These are phyloP conservation scores for Calyptomena viridis DNA, from an alignment of 2,113 vertebrate species.

Conservation along the genomic window DNA sequence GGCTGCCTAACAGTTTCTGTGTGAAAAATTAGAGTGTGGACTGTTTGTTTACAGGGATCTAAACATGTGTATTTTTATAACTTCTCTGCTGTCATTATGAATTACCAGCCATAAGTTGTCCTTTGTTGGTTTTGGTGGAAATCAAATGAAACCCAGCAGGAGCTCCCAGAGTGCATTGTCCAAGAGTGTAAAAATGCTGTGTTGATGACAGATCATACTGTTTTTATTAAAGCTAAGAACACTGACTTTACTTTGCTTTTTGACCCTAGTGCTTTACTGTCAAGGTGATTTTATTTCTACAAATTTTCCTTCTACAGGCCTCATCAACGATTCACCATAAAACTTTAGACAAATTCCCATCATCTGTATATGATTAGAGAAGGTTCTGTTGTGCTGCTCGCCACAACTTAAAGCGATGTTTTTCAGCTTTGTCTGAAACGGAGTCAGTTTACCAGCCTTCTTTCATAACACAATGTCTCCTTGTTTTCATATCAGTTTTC, in stretches of 20 bases:
- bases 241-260: conserved; percentile 85
- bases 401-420: conserved; percentile 54
- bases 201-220: conserved; percentile 89
- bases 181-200: conserved; percentile 81
- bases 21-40: conserved; percentile 37
- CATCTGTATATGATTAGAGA: conserved; percentile 89
- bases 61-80: conserved; percentile 75
- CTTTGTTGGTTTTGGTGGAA: conserved; percentile 82
- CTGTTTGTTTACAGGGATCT: conserved; percentile 74
- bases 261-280: conserved; percentile 87
- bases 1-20: conserved; percentile 9
- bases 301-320: conserved; percentile 86
- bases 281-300: conserved; percentile 92
- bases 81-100: conserved; percentile 84
- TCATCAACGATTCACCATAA: conserved; percentile 80
- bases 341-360: conserved; percentile 83
- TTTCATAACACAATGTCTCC: conserved; percentile 54
- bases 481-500: conserved; percentile 59
- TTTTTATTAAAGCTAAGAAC: conserved; percentile 92
- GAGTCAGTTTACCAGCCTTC: conserved; percentile 64
- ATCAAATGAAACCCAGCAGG: conserved; percentile 90
- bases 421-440: conserved; percentile 70
- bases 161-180: conserved; percentile 82
- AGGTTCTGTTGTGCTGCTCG: conserved; percentile 71
- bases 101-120: conserved; percentile 81